A percentile compares a stretch with the other conserved stretches of the same genome.
Evolutionary conservation across 2,113 vertebrate genomes (phyloP).

Genomic region (Dissostichus mawsoni): DNA sequence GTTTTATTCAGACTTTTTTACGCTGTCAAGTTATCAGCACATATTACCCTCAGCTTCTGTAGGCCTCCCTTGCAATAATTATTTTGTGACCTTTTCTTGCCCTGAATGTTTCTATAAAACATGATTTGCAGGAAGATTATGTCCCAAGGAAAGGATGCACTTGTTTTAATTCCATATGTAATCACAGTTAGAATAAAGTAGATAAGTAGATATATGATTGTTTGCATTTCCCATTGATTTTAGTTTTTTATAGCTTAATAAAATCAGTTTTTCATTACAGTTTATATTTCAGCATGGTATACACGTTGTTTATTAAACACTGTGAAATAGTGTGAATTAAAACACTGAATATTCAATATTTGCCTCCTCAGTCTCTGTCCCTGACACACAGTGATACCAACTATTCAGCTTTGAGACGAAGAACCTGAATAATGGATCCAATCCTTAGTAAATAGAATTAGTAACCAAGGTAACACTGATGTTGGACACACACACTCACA

Average conservation of each 20-base stretch:
- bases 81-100: slow-evolving; percentile 39
- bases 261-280: slow-evolving; percentile 42
- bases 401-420: slow-evolving; percentile 75
- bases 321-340: slow-evolving; percentile 54
- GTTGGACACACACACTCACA: slow-evolving; percentile 28
- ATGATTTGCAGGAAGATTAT: slow-evolving; percentile 5
- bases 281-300: slow-evolving; percentile 50
- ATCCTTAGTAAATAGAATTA: slow-evolving; percentile 82
- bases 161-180: neutral
- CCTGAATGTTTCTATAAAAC: slow-evolving; percentile 32
- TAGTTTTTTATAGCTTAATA: slow-evolving; percentile 7
- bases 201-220: neutral
- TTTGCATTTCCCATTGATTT: slow-evolving; percentile 5
- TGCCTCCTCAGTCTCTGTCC: slow-evolving; percentile 57
- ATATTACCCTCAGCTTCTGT: slow-evolving; percentile 44
- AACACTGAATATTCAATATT: slow-evolving; percentile 62
- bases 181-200: neutral
- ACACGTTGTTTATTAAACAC: slow-evolving; percentile 48
- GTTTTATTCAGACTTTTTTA: slow-evolving; percentile 56
- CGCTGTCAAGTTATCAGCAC: slow-evolving; percentile 51
- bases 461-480: slow-evolving; percentile 81
- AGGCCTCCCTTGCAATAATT: slow-evolving; percentile 43
- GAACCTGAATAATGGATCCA: slow-evolving; percentile 79
- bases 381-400: slow-evolving; percentile 79
- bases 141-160: slow-evolving; percentile 53